Percentiles rank a stretch among this genome's conserved stretches.
Evolutionary conservation across 2,797 vertebrate species (phyloP).

Genomic region (Lagorchestes hirsutus): DNA sequence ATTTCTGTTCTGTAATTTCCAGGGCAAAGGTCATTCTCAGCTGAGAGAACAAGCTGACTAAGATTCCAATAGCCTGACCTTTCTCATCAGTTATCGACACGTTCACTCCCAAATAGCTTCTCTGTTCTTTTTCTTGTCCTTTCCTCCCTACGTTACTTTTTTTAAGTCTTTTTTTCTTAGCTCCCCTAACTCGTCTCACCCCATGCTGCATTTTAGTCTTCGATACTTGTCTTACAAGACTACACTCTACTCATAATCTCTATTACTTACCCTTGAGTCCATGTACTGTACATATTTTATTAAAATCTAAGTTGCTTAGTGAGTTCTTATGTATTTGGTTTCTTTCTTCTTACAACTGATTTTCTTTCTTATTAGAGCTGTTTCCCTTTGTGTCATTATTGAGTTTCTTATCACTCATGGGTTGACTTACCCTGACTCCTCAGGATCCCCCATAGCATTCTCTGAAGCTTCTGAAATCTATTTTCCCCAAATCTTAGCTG

Average conservation of each 20-base stretch:
- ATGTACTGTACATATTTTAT: background rate
- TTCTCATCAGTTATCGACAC: background rate
- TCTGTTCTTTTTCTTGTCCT: background rate
- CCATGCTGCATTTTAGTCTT: background rate
- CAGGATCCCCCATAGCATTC: background rate
- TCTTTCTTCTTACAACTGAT: background rate
- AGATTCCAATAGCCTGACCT: background rate
- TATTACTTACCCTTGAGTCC: background rate
- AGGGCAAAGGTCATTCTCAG: conserved; percentile 1
- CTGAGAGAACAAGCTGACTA: background rate
- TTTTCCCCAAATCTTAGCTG: background rate
- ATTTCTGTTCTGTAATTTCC: conserved; percentile 5
- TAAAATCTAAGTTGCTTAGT: background rate
- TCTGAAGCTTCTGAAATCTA: background rate
- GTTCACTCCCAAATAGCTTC: background rate
- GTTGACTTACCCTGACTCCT: background rate
- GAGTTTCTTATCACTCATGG: background rate
- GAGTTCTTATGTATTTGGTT: background rate
- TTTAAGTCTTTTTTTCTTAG: background rate
- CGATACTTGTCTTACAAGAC: background rate
- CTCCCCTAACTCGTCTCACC: background rate
- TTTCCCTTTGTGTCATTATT: background rate
- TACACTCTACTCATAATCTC: background rate
- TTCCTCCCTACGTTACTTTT: background rate
- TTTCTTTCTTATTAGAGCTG: background rate